Evolutionary conservation across 2,888 invertebrate species (phyloP).

Genomic region (Pteria penguin): DNA sequence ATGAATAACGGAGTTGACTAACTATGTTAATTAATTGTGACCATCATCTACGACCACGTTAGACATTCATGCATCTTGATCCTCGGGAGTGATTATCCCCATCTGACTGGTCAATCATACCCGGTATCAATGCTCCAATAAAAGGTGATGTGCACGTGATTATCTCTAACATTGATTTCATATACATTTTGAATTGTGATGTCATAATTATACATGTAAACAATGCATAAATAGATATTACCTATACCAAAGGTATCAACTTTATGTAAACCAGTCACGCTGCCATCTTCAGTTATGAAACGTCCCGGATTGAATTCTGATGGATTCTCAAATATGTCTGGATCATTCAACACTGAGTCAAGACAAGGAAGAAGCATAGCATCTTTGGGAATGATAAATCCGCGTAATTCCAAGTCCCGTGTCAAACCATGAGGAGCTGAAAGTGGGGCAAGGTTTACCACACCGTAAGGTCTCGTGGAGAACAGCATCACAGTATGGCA

Average conservation of each 20-base stretch:
- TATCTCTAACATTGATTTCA: no score
- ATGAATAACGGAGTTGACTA: no score
- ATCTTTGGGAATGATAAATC: conserved; percentile 6
- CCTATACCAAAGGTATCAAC: conserved; percentile 6
- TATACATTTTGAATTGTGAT: no score
- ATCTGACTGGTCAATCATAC: no score
- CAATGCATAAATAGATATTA: no score
- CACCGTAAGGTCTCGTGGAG: background rate
- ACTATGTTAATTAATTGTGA: no score
- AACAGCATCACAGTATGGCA: conserved; percentile 13
- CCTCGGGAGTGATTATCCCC: no score
- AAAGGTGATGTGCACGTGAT: no score
- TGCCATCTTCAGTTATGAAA: conserved; percentile 7
- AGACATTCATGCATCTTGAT: no score
- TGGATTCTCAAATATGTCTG: background rate
- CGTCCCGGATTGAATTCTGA: background rate
- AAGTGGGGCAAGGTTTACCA: background rate
- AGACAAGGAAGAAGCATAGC: background rate
- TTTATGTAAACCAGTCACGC: background rate
- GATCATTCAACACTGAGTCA: background rate
- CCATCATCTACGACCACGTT: no score
- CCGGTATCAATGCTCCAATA: no score
- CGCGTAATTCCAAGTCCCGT: background rate
- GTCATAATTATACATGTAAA: no score
- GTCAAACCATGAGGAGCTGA: background rate